Base-by-base conservation (phyloP, 2,113 vertebrate genomes). In the Eidolon helvum region DNA sequence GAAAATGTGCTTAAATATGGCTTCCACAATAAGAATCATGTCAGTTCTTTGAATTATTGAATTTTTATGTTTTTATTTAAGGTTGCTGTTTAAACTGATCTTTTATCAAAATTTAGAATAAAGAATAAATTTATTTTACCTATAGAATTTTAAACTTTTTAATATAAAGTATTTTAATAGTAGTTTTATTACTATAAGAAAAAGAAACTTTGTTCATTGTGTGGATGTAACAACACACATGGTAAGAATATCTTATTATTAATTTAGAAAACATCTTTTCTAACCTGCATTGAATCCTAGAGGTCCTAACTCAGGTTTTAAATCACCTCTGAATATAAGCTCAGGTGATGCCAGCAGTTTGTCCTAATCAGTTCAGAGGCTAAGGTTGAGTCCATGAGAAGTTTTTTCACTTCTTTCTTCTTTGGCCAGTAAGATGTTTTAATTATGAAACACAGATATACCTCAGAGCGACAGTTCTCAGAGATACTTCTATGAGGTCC, bases 1-100 rank as follows among this genome's bases (percentile, higher is more conserved):
- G n/a, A 85, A 97, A 97, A 80, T 84, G 28, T 72, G 3, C 57
- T 90, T 83, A 87, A 94, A 24, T 72, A 69, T 94, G 48, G 30
- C 26, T 95, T 96, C 43, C 59, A 16, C 19, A 79, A 1, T 40
- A 79, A 55, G 68, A 93, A 71, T 72, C 40, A 65, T 33, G 5
- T 90, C 53, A 91, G 28, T 84, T 94, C 8, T 40, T 94, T 35
- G 15, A 80, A 75, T 88, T 95, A 79, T 5, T 92, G 43, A 90
- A 65, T 80, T 77, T 66, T 5, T 91, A 4, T 91, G 4, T 48
- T 87, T 48, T 78, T 84, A 1, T 95, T 88, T 86, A 80, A 78
- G n/a, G 22, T 85, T 96, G 43, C n/a, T 65, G 0, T 63, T 88
- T 90, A 43, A 87, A 77, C 21, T 33, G 26, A 59, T 84, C 24